These are phyloP conservation scores for Cebus imitator DNA, from an alignment of 2,113 vertebrate genomes.

Conservation along the genomic window DNA sequence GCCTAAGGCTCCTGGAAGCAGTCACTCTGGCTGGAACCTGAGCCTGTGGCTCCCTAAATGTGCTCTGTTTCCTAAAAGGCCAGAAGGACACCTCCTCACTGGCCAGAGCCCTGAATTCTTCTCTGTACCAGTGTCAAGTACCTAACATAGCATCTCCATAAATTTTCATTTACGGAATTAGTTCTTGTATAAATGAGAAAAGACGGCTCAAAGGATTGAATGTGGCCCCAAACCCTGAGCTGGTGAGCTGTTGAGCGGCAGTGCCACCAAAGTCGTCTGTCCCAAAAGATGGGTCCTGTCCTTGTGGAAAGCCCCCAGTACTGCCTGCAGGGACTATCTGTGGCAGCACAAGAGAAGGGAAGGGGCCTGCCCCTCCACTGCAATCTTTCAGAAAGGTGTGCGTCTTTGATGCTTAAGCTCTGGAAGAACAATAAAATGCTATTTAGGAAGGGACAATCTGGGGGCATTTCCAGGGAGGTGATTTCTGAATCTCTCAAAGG, in stretches of 20 bases:
- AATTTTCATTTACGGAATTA: conserved; percentile 4
- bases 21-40: neutral
- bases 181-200: neutral
- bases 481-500: neutral
- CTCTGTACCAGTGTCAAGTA: neutral
- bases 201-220: neutral
- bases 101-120: neutral
- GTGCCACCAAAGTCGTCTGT: neutral
- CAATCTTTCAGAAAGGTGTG: neutral
- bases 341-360: neutral
- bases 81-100: neutral
- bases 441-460: neutral
- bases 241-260: neutral
- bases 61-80: neutral
- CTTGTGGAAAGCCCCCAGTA: neutral
- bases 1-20: neutral
- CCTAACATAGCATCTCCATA: neutral
- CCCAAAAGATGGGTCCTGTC: neutral
- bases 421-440: neutral
- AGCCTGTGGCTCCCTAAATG: neutral
- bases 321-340: neutral
- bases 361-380: neutral
- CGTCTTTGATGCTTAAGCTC: neutral
- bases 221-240: neutral
- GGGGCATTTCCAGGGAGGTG: neutral